Evolutionary conservation across 2,113 vertebrate genomes (phyloP), one percentile per base, ranked within the genome.

Genomic region (Papio anubis): DNA sequence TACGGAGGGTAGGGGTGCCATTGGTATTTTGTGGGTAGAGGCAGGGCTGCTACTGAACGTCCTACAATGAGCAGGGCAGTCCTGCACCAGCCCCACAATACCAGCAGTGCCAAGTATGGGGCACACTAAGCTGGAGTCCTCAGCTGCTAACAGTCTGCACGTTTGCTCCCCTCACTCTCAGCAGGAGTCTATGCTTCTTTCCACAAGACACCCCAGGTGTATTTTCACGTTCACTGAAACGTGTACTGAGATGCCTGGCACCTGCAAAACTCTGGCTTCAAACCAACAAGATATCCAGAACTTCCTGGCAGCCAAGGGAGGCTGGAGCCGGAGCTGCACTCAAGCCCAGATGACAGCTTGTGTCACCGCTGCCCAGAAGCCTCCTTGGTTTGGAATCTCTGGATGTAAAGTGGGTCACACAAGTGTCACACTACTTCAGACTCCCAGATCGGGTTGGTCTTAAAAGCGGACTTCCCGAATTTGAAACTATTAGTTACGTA

Each of bases 121-220:
- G 55, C 21, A 48, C 25, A 20, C 25, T 8, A 18, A 25, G 3
- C 30, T 40, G 8, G 16, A 40, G 92, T 8, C 16, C 10, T 45
- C 38, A 48, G 23, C 1, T 30, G 6, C 10, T 3, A n/a, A 32
- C 13, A 35, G 8, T 6, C 8, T 23, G 13, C 14, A 48, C 1
- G 0, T 32, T 8, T 16, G 32, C 21, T 45, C 1, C 55, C 7
- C 5, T 5, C 6, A 5, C 27, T 40, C 6, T 43, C 27, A 6
- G 13, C 13, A 17, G 25, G 17, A 10, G 9, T 16, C 35, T 6
- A 3, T 6, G 8, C 25, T 27, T 16, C 76, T 18, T 32, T 50
- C 20, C 48, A 27, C 35, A 30, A 52, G 35, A n/a, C 6, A 27
- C 43, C 55, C 7, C 4, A 45, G 50, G 6, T 5, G 2, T 35